Conservation (phyloP, 2,888 invertebrate genomes). For the Brachycybe producta region DNA sequence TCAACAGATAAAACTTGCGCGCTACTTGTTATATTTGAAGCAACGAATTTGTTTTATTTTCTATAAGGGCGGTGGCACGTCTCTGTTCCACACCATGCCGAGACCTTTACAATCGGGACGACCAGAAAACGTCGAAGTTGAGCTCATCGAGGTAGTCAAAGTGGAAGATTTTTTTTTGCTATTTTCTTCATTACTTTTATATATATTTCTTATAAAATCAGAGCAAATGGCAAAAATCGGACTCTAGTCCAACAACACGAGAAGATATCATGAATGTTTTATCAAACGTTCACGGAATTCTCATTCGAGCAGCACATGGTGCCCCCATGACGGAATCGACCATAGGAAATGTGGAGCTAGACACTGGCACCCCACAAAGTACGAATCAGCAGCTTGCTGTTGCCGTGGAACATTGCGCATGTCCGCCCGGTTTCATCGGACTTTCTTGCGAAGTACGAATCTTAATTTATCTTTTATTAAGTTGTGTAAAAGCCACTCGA, state of each 20-base stretch:
- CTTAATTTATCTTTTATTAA: conserved; percentile 27
- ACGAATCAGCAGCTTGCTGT: conserved; percentile 64
- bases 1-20: too few relatives aligned
- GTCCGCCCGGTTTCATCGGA: conserved; percentile 72
- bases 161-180: not conserved
- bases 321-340: conserved; percentile 49
- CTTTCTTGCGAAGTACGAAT: conserved; percentile 60
- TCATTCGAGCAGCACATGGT: conserved; percentile 64
- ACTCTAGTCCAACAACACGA: conserved; percentile 44
- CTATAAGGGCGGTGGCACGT: conserved; percentile 4
- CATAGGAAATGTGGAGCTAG: conserved; percentile 73
- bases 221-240: conserved; percentile 27
- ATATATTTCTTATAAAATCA: not conserved
- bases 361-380: conserved; percentile 58
- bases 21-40: too few relatives aligned
- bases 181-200: conserved; percentile 1
- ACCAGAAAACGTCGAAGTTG: conserved; percentile 3
- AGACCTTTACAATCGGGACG: not conserved
- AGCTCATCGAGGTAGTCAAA: conserved; percentile 9
- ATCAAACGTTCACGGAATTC: conserved; percentile 63
- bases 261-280: conserved; percentile 73
- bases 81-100: not conserved
- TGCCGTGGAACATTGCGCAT: conserved; percentile 78
- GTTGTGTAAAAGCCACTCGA: conserved; percentile 37
- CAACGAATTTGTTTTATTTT: too few relatives aligned